Conservation (phyloP, 2,888 invertebrate species). For the Sarcophaga carnaria region DNA sequence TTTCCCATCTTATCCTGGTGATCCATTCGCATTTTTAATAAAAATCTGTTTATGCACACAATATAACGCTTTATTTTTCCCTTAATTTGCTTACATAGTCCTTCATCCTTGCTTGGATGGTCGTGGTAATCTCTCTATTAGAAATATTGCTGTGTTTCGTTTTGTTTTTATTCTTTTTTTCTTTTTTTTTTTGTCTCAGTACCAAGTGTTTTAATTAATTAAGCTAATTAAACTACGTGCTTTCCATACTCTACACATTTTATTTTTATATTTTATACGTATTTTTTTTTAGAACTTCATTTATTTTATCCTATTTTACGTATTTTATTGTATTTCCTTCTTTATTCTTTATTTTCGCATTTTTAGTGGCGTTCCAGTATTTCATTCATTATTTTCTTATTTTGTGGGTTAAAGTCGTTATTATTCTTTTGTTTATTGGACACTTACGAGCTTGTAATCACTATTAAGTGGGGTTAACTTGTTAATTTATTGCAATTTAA, state of each 20-base stretch:
- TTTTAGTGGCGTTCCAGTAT: not conserved
- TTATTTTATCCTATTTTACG: conserved; percentile 12
- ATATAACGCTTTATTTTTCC: not conserved
- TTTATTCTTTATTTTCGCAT: not conserved
- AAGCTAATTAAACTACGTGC: conserved; percentile 79
- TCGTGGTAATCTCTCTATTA: not conserved
- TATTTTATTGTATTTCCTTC: conserved; percentile 30
- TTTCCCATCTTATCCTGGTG: no score
- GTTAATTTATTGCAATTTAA: conserved; percentile 63
- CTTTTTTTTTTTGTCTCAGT: conserved; percentile 23
- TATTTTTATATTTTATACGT: not conserved
- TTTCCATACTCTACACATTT: conserved; percentile 49
- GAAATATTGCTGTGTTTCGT: not conserved
- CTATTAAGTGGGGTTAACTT: conserved; percentile 65
- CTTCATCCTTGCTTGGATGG: not conserved
- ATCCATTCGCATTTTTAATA: not conserved
- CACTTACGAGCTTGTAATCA: conserved; percentile 65
- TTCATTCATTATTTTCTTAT: conserved; percentile 39
- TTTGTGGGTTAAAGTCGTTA: conserved; percentile 49
- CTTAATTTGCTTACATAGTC: conserved; percentile 5
- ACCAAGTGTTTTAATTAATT: conserved; percentile 76
- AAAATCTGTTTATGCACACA: not conserved
- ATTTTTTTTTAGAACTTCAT: conserved; percentile 36
- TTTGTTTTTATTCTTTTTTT: not conserved
- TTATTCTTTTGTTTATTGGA: conserved; percentile 60